A percentile compares a stretch with the other conserved stretches of the same genome.
Evolutionary conservation across 2,113 vertebrate species (phyloP).

Genomic region (Nesoenas mayeri): DNA sequence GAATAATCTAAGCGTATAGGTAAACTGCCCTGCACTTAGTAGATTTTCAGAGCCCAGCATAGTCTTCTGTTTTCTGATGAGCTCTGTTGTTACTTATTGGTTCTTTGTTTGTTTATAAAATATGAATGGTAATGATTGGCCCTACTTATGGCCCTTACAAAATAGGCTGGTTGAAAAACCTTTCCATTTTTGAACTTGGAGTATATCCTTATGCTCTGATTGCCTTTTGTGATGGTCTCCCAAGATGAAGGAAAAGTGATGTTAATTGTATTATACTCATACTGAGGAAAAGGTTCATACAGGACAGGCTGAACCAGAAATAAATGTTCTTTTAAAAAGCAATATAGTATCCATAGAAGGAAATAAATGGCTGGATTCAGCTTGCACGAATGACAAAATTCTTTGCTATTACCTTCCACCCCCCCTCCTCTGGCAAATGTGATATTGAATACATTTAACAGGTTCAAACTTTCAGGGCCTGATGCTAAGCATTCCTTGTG

Average conservation of each 20-base stretch:
- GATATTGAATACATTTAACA: background rate
- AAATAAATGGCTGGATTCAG: constrained; percentile 11
- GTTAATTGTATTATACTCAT: background rate
- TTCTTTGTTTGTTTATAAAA: background rate
- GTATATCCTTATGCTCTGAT: background rate
- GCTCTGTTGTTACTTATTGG: background rate
- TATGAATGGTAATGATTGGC: background rate
- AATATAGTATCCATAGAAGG: background rate
- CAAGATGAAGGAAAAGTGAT: background rate
- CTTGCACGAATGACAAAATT: background rate
- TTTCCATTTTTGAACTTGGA: background rate
- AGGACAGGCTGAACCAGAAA: background rate
- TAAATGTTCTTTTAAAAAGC: constrained; percentile 25
- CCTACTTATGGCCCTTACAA: background rate
- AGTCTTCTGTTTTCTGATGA: background rate
- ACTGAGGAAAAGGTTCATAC: background rate
- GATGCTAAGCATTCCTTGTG: background rate
- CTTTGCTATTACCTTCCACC: background rate
- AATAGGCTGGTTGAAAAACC: background rate
- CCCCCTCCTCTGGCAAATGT: background rate
- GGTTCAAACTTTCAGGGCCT: background rate
- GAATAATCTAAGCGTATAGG: background rate
- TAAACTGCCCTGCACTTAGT: background rate
- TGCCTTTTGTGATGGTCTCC: background rate
- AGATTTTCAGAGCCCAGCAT: background rate